Base-by-base conservation (phyloP, 37 sponge, comb jelly and placozoan species). In the Agelas oroides region DNA sequence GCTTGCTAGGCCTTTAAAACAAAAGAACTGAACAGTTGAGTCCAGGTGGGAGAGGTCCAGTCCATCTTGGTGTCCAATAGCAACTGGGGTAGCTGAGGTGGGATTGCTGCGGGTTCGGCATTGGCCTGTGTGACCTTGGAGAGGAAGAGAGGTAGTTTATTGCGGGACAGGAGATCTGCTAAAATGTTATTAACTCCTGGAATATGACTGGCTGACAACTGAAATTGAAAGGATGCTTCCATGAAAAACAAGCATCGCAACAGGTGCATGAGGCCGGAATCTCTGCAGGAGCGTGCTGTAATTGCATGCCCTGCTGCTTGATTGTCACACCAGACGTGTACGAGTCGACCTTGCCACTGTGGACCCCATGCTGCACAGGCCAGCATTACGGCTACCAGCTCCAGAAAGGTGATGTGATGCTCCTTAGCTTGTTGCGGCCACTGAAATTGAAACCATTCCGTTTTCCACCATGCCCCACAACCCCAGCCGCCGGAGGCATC, bases 31-130 rank as follows among this genome's bases (percentile, higher is more conserved):
- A 80, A 88, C 76, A 63, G 63, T 67, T 27, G 28, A 32, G 55
- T 88, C 82, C 82, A 88, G 59, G 27, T 30, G 30, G 68, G 36
- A 33, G 71, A 88, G 23, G 82, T 81, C 88, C 82, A 88, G 60
- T 72, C 63, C 73, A 1, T 16, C 21, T n/a, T 41, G 20, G 14
- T 30, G 24, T 38, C 28, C 21, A 82, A 21, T 14, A 70, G 35
- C 62, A 46, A 58, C 32, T 27, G 35, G n/a, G 34, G 25, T 2
- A 69, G 59, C 17, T 25, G 39, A 31, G 37, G 33, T 25, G 57
- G 57, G 60, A 70, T 53, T 32, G 54, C 59, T 33, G 58, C 20
- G 16, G 72, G 82, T 18, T 18, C 19, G 2, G 75, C 68, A 32
- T 28, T 21, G 19, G 65, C 53, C 6, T 6, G 12, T 27, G 46